Percentiles rank a stretch among this genome's conserved stretches.
phyloP scores from a whole-genome alignment of 2,888 invertebrate species.

The Bombyx huttoni region DNA sequence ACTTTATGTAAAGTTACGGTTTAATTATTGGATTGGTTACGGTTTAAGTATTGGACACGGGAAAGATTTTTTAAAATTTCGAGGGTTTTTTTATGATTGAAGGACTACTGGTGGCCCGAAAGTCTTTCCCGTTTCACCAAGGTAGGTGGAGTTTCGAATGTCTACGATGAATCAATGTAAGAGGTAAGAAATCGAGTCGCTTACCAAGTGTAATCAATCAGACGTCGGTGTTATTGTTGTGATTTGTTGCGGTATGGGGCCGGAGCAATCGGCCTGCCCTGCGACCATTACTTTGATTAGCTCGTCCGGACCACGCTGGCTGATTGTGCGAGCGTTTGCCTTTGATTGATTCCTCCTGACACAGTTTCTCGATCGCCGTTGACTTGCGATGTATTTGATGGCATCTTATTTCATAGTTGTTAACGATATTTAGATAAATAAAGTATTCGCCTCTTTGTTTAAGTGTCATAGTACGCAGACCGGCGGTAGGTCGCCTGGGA shows the following conservation, averaged over 20 bases:
- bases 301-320: conserved; percentile 55
- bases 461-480: not conserved
- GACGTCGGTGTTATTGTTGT: conserved; percentile 58
- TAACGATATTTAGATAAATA: not conserved
- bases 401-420: not conserved
- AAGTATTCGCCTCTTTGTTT: not conserved
- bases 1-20: too few species aligned
- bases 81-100: too few species aligned
- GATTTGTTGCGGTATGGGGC: conserved; percentile 50
- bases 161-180: conserved; percentile 40
- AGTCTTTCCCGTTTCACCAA: too few species aligned
- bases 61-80: too few species aligned
- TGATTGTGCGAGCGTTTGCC: conserved; percentile 54
- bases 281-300: conserved; percentile 63
- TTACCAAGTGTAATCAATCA: conserved; percentile 50
- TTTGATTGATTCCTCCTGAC: conserved; percentile 61
- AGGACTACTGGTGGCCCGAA: too few species aligned
- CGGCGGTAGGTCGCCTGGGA: too few species aligned
- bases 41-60: too few species aligned
- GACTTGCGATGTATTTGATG: not conserved
- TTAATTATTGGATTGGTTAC: too few species aligned
- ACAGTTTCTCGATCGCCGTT: conserved; percentile 20
- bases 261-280: conserved; percentile 27
- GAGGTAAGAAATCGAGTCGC: conserved; percentile 43
- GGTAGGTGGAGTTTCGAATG: conserved; percentile 5